Conservation (phyloP, 1,140 invertebrate species). For the Cylas formicarius region DNA sequence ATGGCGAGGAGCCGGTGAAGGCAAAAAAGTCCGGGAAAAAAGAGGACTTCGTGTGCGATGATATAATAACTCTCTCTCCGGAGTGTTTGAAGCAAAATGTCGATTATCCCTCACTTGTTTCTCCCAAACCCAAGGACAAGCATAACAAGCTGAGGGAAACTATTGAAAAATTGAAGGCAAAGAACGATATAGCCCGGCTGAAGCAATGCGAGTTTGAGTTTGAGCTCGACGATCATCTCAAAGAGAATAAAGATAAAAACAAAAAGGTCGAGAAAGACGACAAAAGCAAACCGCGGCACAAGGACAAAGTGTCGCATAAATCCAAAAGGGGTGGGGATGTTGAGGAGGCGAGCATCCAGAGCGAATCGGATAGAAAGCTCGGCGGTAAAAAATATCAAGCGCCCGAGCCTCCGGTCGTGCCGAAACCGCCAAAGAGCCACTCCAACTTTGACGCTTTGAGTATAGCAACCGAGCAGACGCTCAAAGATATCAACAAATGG, state of each 20-base stretch:
- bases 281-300: constrained; percentile 18
- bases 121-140: constrained; percentile 47
- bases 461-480: constrained; percentile 70
- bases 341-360: not conserved
- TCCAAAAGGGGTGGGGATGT: not conserved
- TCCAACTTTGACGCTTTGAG: constrained; percentile 62
- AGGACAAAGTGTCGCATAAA: not conserved
- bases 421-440: constrained; percentile 11
- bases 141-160: constrained; percentile 52
- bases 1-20: constrained; percentile 7
- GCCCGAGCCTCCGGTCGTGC: not conserved
- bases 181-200: constrained; percentile 46
- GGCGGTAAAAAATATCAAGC: constrained; percentile 17
- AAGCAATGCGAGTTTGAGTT: constrained; percentile 22
- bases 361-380: constrained; percentile 8
- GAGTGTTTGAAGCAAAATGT: not conserved
- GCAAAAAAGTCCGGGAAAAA: not conserved
- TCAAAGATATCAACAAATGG: constrained; percentile 85
- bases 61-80: not conserved
- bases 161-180: constrained; percentile 58
- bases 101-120: constrained; percentile 5
- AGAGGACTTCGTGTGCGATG: not conserved
- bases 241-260: constrained; percentile 33
- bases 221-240: constrained; percentile 26
- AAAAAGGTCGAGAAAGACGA: constrained; percentile 29